Evolutionary conservation across 64 coral and sea anemone genomes (phyloP).

Genomic region (Trachythela sp.): DNA sequence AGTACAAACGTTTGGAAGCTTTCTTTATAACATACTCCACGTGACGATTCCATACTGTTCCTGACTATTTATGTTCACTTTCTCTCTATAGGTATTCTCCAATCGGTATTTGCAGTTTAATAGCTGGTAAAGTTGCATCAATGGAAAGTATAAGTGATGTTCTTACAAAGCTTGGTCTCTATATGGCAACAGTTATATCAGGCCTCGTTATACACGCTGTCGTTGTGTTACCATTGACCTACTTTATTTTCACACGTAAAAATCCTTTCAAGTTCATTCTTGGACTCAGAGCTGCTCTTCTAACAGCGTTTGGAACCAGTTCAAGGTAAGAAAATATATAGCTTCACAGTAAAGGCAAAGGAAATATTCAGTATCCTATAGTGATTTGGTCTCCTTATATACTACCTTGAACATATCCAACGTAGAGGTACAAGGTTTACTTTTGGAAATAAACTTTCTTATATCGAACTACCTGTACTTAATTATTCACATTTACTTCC

Average conservation of each 20-base stretch:
- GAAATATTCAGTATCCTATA: too few species aligned
- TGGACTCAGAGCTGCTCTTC: conserved; percentile 63
- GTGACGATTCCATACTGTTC: too few species aligned
- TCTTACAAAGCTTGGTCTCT: conserved; percentile 46
- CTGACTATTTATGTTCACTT: neutral
- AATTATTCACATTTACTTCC: too few species aligned
- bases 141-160: conserved; percentile 42
- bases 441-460: too few species aligned
- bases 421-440: too few species aligned
- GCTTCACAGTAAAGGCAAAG: too few species aligned
- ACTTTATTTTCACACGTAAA: conserved; percentile 57
- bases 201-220: conserved; percentile 58
- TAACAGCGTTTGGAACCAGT: conserved; percentile 61
- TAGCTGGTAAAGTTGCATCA: conserved; percentile 58
- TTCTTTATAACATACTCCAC: too few species aligned
- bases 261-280: conserved; percentile 56
- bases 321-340: conserved; percentile 45
- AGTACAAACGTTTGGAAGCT: too few species aligned
- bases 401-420: too few species aligned
- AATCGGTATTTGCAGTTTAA: conserved; percentile 70
- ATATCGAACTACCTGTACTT: too few species aligned
- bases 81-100: conserved; percentile 54
- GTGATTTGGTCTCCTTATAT: too few species aligned
- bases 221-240: conserved; percentile 46
- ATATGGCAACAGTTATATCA: conserved; percentile 57